A percentile compares a stretch with the other conserved stretches of the same genome.
These are phyloP conservation scores for Buceros bicornis DNA, from an alignment of 2,797 vertebrate species.

Conservation along the genomic window DNA sequence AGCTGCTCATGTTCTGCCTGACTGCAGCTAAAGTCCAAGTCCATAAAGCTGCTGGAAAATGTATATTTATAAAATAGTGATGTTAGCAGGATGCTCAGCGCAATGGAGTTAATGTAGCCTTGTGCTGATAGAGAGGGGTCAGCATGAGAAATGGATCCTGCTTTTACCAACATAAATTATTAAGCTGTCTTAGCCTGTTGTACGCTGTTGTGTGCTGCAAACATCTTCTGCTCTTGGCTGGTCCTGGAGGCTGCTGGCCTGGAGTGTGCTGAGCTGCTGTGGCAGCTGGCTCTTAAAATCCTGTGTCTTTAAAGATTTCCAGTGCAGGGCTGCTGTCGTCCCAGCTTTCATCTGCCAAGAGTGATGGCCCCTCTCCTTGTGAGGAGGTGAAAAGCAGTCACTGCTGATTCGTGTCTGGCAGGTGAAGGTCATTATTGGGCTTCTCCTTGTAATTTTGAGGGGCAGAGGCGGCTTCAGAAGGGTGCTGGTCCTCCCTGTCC, in stretches of 20 bases:
- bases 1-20: background rate
- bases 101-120: slow-evolving; percentile 2
- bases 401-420: background rate
- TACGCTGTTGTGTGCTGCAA: background rate
- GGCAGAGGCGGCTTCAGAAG: background rate
- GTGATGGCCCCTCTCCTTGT: background rate
- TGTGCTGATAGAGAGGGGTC: background rate
- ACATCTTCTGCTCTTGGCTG: background rate
- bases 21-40: background rate
- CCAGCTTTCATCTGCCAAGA: background rate
- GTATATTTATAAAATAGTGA: background rate
- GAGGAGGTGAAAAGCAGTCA: background rate
- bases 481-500: background rate
- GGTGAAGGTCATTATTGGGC: background rate
- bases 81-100: background rate
- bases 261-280: background rate
- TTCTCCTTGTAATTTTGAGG: background rate
- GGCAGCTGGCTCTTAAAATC: background rate
- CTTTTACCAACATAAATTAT: slow-evolving; percentile 54
- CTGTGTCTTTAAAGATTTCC: background rate
- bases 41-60: background rate
- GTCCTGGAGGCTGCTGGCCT: background rate
- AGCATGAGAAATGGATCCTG: background rate
- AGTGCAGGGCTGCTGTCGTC: background rate
- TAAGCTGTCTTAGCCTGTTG: background rate